Percentiles rank a stretch among this genome's conserved stretches.
These are phyloP conservation scores for Eurytoma adleriae DNA, from an alignment of 2,888 invertebrate species.

Conservation along the genomic window DNA sequence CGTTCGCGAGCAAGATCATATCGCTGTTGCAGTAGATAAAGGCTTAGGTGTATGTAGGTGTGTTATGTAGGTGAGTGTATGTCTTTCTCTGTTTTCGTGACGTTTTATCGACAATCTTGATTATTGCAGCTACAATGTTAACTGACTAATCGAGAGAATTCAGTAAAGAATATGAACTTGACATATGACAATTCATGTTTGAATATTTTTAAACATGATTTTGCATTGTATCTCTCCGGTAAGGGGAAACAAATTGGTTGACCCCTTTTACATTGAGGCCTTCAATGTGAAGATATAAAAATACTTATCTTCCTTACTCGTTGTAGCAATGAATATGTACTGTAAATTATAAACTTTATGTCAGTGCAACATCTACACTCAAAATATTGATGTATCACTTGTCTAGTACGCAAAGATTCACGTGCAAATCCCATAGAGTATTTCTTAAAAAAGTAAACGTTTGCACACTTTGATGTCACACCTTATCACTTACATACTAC, in stretches of 20 bases:
- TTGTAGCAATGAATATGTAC: too few species aligned
- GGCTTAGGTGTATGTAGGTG: too few species aligned
- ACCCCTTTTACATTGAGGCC: not conserved
- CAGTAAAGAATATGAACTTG: not conserved
- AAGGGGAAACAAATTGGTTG: not conserved
- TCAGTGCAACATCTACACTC: constrained; percentile 33
- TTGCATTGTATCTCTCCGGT: not conserved
- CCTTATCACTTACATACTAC: not conserved
- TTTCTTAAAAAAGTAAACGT: constrained; percentile 32
- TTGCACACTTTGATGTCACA: not conserved
- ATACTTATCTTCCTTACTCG: too few species aligned
- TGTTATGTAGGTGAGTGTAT: constrained; percentile 13
- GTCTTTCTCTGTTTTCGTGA: constrained; percentile 33
- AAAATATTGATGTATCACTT: constrained; percentile 24
- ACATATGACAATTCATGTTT: constrained; percentile 1
- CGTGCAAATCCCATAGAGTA: constrained; percentile 17
- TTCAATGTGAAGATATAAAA: not conserved
- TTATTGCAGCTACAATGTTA: constrained; percentile 27
- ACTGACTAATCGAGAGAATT: not conserved
- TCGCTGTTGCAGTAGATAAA: too few species aligned
- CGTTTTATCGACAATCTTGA: constrained; percentile 54
- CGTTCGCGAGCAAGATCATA: too few species aligned
- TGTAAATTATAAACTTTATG: not conserved
- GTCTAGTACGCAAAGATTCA: constrained; percentile 31
- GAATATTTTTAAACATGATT: not conserved